phyloP scores from a whole-genome alignment of 2,888 invertebrate genomes.

The Lamellibrachia columna region DNA sequence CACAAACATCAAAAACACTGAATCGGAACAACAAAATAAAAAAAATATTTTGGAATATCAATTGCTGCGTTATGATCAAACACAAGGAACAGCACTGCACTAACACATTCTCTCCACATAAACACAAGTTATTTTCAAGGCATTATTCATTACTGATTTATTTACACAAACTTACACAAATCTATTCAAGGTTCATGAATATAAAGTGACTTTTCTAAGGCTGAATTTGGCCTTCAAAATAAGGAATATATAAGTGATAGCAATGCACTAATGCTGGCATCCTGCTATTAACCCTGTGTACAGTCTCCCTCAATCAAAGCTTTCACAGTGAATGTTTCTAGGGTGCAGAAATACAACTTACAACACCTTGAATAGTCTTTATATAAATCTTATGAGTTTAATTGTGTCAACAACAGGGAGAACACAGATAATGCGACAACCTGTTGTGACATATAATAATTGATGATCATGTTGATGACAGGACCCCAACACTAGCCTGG shows the following conservation, averaged over 20 bases:
- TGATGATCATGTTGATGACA: neutral
- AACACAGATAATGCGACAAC: neutral
- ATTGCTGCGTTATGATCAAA: neutral
- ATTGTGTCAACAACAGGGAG: neutral
- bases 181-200: neutral
- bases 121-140: neutral
- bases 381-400: neutral
- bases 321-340: neutral
- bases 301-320: too few species aligned
- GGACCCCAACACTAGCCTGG: neutral
- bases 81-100: neutral
- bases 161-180: neutral
- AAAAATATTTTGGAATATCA: neutral
- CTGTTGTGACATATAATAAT: constrained; percentile 1
- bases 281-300: too few species aligned
- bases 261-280: neutral
- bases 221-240: neutral
- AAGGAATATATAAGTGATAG: neutral
- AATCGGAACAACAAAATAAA: neutral
- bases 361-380: neutral
- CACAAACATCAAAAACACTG: neutral
- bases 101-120: neutral
- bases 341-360: neutral
- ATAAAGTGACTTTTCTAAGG: neutral
- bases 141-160: neutral